Base-by-base conservation (phyloP, 2,888 invertebrate genomes). In the Apodemia zela region DNA sequence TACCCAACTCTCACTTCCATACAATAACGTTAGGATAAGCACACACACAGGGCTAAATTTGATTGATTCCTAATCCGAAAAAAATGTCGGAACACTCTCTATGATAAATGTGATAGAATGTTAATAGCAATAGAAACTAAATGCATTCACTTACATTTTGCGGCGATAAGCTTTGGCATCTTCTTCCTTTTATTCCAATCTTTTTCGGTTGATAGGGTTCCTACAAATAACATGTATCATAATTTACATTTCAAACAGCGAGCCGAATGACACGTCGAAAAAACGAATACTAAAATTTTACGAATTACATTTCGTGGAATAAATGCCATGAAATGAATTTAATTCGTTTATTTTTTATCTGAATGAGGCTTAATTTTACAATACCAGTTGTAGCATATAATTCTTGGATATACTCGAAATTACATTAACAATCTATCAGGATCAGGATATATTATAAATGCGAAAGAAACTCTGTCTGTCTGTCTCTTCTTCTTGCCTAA, bases 81-180 rank as follows among this genome's bases (percentile, higher is more conserved):
- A n/a, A n/a, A n/a, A n/a, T n/a, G n/a, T n/a, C n/a, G n/a, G n/a
- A n/a, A n/a, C n/a, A n/a, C n/a, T n/a, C n/a, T n/a, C n/a, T n/a
- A 25, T 25, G 25, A 25, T 25, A 25, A 4, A 25, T 25, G 25
- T 4, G 25, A 25, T 25, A 25, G 4, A 25, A n/a, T n/a, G n/a
- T n/a, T n/a, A 25, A 25, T 33, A 33, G 33, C 8, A 33, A 8
- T 1, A 33, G 0, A 33, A 33, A 33, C 33, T 47, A 47, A 6
- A 47, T 6, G 5, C 10, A n/a, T 47, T 47, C 49, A 72, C 82
- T 81, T 69, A 84, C 84, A 59, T 61, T 67, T 45, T 76, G 72
- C 11, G 85, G 82, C 4, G 84, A 82, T 63, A 85, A 74, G 69
- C 86, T 87, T 66, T 82, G 81, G 67, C 80, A 81, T 80, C 84